phyloP scores from a whole-genome alignment of 2,888 invertebrate genomes.

The Cataglyphis rosenhaueri region DNA sequence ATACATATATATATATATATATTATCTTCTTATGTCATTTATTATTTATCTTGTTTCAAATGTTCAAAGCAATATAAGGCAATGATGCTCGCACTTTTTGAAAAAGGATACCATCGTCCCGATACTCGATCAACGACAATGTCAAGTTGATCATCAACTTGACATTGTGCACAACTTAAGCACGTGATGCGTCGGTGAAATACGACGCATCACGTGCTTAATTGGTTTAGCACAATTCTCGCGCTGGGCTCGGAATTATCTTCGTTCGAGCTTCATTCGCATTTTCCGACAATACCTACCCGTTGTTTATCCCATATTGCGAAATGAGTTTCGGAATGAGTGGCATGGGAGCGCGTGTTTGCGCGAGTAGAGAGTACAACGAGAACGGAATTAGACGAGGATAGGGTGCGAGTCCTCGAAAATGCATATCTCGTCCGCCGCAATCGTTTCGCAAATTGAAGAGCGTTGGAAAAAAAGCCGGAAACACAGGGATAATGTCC shows the following conservation, averaged over 20 bases:
- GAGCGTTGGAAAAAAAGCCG: constrained; percentile 33
- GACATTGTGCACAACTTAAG: no score
- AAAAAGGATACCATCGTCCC: not conserved
- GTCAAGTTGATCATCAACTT: constrained; percentile 10
- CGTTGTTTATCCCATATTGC: constrained; percentile 69
- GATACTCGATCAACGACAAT: not conserved
- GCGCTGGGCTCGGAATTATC: constrained; percentile 22
- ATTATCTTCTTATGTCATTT: no score
- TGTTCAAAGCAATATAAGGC: not conserved
- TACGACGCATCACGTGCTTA: constrained; percentile 39
- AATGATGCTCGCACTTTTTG: not conserved
- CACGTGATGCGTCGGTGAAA: not conserved
- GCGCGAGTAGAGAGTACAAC: not conserved
- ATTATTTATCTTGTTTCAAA: not conserved
- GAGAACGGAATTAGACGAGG: constrained; percentile 8
- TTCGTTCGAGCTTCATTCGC: constrained; percentile 52
- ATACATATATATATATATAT: no score
- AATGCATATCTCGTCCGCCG: constrained; percentile 53
- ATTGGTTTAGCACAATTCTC: constrained; percentile 60
- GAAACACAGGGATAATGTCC: not conserved
- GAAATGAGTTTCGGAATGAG: constrained; percentile 69
- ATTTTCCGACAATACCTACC: constrained; percentile 46
- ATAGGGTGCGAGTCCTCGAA: constrained; percentile 23
- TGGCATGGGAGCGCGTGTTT: constrained; percentile 45
- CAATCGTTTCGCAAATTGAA: constrained; percentile 56